These are phyloP conservation scores for Smutsia gigantea DNA, from an alignment of 2,797 vertebrate genomes.

Conservation along the genomic window DNA sequence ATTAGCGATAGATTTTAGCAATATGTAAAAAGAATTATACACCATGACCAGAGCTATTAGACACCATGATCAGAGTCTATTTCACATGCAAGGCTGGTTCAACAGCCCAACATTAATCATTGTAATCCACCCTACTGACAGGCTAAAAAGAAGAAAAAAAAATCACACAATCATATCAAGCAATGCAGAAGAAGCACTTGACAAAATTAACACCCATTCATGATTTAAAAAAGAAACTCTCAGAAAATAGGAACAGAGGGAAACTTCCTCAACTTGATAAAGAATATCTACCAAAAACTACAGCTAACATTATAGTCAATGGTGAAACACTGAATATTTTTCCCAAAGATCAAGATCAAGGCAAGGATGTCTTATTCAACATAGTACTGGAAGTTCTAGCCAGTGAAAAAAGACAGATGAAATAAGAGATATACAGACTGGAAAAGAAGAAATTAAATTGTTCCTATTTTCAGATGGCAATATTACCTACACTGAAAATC, in stretches of 20 bases:
- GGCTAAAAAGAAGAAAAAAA: conserved; percentile 6
- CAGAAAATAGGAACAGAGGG: not conserved
- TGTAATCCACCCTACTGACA: not conserved
- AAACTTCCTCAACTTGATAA: not conserved
- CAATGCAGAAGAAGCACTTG: not conserved
- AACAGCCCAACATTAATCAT: not conserved
- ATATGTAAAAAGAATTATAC: not conserved
- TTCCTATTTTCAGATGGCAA: not conserved
- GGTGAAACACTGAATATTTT: not conserved
- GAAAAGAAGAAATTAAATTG: not conserved
- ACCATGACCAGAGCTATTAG: not conserved
- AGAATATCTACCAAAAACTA: not conserved
- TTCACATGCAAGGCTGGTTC: not conserved
- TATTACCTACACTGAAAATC: not conserved
- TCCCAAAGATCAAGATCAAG: not conserved
- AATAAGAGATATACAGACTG: not conserved
- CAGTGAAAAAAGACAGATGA: not conserved
- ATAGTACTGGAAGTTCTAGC: not conserved
- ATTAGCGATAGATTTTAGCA: not conserved
- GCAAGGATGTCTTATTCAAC: not conserved
- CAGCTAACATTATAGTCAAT: not conserved
- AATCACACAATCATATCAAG: not conserved
- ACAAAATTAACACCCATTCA: not conserved
- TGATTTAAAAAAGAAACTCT: not conserved
- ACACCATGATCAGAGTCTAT: not conserved